Evolutionary conservation across 2,113 vertebrate species (phyloP).

Genomic region (Pteronura brasiliensis): DNA sequence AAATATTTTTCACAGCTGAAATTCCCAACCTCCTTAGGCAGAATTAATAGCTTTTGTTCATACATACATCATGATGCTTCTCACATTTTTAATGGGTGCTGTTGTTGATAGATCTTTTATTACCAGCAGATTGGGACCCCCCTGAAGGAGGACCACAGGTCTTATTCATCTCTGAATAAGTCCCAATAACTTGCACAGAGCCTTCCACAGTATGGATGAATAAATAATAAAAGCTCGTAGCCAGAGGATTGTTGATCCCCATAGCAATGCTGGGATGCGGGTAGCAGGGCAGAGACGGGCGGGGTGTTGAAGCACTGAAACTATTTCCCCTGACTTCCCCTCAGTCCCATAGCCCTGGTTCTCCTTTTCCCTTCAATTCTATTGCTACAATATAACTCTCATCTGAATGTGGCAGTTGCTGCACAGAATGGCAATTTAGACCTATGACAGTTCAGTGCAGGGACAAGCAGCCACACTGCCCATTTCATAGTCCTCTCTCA

Average conservation of each 20-base stretch:
- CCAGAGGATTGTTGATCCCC: neutral
- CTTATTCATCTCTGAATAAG: slow-evolving; percentile 18
- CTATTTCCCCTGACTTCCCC: neutral
- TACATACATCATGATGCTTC: neutral
- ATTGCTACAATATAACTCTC: neutral
- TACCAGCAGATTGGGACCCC: neutral
- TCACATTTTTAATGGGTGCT: slow-evolving; percentile 36
- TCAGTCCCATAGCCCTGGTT: neutral
- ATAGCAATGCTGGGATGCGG: neutral
- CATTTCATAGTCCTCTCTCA: neutral
- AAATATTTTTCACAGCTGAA: slow-evolving; percentile 60
- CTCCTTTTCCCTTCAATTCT: neutral
- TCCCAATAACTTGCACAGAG: neutral
- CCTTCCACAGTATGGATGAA: neutral
- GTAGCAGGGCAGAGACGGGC: neutral
- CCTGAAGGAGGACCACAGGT: neutral
- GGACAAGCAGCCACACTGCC: neutral
- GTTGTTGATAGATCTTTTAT: neutral
- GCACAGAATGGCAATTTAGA: neutral
- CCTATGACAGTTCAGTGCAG: neutral
- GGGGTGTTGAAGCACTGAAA: neutral
- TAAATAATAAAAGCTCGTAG: neutral
- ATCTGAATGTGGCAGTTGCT: neutral
- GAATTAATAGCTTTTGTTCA: slow-evolving; percentile 44
- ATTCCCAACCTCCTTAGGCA: slow-evolving; percentile 26